Base-by-base conservation (phyloP, 2,888 invertebrate species). In the Caenorhabditis angaria region DNA sequence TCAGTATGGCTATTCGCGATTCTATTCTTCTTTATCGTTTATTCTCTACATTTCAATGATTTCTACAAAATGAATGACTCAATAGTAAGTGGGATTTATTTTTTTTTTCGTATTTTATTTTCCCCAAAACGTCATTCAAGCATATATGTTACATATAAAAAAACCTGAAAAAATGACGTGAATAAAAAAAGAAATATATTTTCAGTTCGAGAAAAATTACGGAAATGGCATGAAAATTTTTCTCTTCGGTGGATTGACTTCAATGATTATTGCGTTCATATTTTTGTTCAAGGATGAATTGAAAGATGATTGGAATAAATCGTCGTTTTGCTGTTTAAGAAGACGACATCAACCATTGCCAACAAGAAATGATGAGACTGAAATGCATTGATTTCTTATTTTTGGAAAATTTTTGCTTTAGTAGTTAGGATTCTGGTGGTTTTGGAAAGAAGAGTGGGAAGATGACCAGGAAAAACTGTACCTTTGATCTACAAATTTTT, bases 1-100 rank as follows among this genome's bases (percentile, higher is more conserved):
- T 25, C 70, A 70, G 70, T 62, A n/a, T 61, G 55, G 4, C 55
- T 65, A 6, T 70, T 60, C 61, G 54, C 61, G 1, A 57, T 69
- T 57, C 64, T 69, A 6, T 41, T 62, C 25, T 3, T 53, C 0
- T 5, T 65, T 25, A 28, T 41, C 18, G 3, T 10, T 3, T 12
- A 2, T 41, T 12, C 51, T 4, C 22, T 4, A 1, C n/a, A 12
- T 14, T 22, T 56, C 41, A 50, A 64, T 69, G 41, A 53, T 51
- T 61, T 48, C 47, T 53, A n/a, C 28, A 12, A 64, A 57, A 29
- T 70, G 51, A 25, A 56, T 2, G 22, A 28, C 20, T 64, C 69
- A 10, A 56, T 51, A 28, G 24, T 18, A 4, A 28, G 48, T 48
- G n/a, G n/a, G n/a, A n/a, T n/a, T n/a, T n/a, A n/a, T n/a, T n/a